Evolutionary conservation across 2,797 vertebrate species (phyloP).

Genomic region (Pagetopsis macropterus): DNA sequence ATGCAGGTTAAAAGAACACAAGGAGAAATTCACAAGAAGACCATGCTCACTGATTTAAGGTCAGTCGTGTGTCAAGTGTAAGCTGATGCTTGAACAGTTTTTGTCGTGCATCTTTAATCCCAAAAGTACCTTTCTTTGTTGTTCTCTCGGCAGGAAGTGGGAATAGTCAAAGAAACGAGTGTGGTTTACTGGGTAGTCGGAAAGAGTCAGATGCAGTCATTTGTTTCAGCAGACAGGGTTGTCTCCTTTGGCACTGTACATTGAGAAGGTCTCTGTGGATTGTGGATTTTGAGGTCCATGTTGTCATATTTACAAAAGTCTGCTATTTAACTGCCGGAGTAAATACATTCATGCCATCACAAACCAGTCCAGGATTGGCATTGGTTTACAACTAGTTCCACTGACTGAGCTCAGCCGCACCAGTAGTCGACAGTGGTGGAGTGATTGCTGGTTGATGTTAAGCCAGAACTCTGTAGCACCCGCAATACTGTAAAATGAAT

Average conservation of each 20-base stretch:
- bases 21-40: slow-evolving; percentile 67
- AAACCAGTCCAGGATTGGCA: slow-evolving; percentile 54
- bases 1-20: slow-evolving; percentile 70
- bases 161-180: slow-evolving; percentile 42
- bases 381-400: slow-evolving; percentile 54
- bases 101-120: slow-evolving; percentile 35
- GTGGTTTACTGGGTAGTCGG: slow-evolving; percentile 35
- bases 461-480: slow-evolving; percentile 72
- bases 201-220: slow-evolving; percentile 46
- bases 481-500: slow-evolving; percentile 60
- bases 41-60: slow-evolving; percentile 54
- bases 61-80: slow-evolving; percentile 55
- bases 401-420: slow-evolving; percentile 58
- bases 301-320: slow-evolving; percentile 72
- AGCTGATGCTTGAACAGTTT: slow-evolving; percentile 51
- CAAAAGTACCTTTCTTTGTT: slow-evolving; percentile 28
- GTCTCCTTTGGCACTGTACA: slow-evolving; percentile 79
- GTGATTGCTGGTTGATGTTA: slow-evolving; percentile 63
- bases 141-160: slow-evolving; percentile 34
- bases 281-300: slow-evolving; percentile 73
- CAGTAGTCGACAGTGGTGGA: slow-evolving; percentile 54
- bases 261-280: slow-evolving; percentile 73
- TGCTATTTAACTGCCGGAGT: slow-evolving; percentile 67
- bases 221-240: slow-evolving; percentile 52
- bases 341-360: slow-evolving; percentile 64